These are phyloP conservation scores for Callospermophilus lateralis DNA, from an alignment of 2,113 vertebrate species.

Conservation along the genomic window DNA sequence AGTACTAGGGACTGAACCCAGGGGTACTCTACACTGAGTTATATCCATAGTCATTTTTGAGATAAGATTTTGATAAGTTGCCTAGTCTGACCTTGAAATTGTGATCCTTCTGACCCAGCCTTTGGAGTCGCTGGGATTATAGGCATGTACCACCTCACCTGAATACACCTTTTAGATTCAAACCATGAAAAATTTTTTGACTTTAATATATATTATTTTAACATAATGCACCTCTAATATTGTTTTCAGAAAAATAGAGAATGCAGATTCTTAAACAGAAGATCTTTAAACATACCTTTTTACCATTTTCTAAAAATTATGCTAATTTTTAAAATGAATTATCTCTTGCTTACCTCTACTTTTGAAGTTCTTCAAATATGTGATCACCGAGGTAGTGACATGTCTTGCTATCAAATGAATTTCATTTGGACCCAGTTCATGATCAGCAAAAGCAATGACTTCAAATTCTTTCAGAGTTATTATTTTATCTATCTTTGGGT, in stretches of 20 bases:
- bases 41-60: no score
- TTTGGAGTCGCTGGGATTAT: no score
- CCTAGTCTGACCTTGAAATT: no score
- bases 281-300: neutral
- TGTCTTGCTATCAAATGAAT: conserved; percentile 77
- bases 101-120: no score
- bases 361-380: conserved; percentile 69
- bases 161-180: neutral
- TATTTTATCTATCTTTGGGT: neutral
- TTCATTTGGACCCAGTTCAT: conserved; percentile 81
- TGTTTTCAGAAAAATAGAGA: conserved; percentile 38
- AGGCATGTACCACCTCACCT: no score
- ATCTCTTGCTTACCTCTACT: conserved; percentile 71
- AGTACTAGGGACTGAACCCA: no score
- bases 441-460: conserved; percentile 74
- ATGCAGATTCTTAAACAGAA: neutral
- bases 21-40: no score
- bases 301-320: neutral
- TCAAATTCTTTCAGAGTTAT: conserved; percentile 36
- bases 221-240: neutral
- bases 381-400: conserved; percentile 68
- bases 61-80: no score
- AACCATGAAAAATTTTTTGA: neutral
- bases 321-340: neutral
- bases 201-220: neutral